phyloP scores from a whole-genome alignment of 2,888 invertebrate genomes.

The Leucophenga montana region DNA sequence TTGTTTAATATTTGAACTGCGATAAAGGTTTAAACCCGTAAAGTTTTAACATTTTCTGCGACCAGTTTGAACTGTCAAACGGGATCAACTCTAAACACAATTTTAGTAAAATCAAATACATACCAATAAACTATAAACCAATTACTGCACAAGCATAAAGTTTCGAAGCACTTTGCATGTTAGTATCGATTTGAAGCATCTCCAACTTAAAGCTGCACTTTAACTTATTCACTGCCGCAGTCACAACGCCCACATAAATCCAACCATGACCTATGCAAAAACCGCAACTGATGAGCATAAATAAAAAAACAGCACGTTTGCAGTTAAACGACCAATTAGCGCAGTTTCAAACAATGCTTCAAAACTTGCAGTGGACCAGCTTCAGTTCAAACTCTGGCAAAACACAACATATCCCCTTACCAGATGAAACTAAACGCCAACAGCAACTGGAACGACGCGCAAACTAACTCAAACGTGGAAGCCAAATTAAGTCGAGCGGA shows the following conservation, averaged over 20 bases:
- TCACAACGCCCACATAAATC: neutral
- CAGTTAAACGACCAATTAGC: constrained; percentile 21
- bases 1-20: too few species aligned
- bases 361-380: constrained; percentile 9
- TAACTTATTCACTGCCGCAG: too few species aligned
- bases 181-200: too few species aligned
- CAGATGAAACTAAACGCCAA: neutral
- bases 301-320: constrained; percentile 8
- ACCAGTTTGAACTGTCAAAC: too few species aligned
- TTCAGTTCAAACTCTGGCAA: neutral
- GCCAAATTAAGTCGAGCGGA: neutral
- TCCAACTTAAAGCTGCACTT: too few species aligned
- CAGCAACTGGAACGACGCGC: neutral
- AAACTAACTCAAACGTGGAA: neutral
- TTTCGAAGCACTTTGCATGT: too few species aligned
- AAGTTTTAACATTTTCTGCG: too few species aligned
- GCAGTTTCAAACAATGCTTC: constrained; percentile 7
- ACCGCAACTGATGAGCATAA: constrained; percentile 1
- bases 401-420: neutral
- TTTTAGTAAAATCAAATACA: too few species aligned
- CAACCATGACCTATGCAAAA: constrained; percentile 14
- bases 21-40: too few species aligned
- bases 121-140: too few species aligned
- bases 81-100: too few species aligned
- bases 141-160: too few species aligned